Percentiles rank a stretch among this genome's conserved stretches.
Evolutionary conservation across 2,113 vertebrate genomes (phyloP).

Genomic region (Rafetus swinhoei): DNA sequence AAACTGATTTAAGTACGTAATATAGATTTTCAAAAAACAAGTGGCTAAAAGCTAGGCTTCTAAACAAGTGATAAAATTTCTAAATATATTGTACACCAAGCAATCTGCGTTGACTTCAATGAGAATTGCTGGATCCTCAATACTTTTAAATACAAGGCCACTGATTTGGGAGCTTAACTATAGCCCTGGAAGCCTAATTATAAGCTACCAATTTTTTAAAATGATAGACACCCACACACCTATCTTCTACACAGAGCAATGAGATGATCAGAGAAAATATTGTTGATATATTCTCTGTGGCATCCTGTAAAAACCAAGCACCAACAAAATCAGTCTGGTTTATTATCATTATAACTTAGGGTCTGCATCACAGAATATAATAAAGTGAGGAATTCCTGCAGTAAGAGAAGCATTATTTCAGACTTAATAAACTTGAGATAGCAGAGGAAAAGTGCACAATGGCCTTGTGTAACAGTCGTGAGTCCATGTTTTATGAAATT

Average conservation of each 20-base stretch:
- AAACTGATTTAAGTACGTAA: not conserved
- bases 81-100: not conserved
- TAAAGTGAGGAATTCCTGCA: not conserved
- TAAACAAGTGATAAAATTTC: not conserved
- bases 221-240: not conserved
- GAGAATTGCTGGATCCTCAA: not conserved
- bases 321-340: not conserved
- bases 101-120: not conserved
- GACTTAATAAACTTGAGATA: not conserved
- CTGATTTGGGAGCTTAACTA: not conserved
- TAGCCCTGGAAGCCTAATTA: not conserved
- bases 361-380: not conserved
- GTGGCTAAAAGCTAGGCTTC: not conserved
- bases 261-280: not conserved
- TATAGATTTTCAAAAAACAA: not conserved
- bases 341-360: not conserved
- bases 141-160: not conserved
- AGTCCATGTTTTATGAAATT: not conserved
- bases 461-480: not conserved
- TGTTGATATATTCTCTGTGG: not conserved
- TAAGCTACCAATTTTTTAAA: not conserved
- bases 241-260: not conserved
- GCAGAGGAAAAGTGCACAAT: not conserved
- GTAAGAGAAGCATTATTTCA: not conserved
- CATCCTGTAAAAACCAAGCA: not conserved